Percentiles rank a stretch among this genome's conserved stretches.
Conservation (phyloP, 2,113 vertebrate species). For the Pachypanchax playfairii region DNA sequence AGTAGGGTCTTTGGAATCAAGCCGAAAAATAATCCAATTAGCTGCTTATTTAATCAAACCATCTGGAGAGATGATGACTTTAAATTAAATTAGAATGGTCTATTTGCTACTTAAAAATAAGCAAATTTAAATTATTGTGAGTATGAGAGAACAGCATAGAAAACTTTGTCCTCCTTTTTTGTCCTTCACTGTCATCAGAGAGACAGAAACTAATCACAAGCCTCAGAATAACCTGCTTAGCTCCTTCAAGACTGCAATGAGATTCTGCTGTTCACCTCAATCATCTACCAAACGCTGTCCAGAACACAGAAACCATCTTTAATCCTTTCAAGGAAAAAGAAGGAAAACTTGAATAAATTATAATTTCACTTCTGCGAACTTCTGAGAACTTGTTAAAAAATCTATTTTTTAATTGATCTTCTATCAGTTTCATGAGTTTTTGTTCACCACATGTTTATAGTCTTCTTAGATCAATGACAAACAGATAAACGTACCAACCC, state of each 20-base stretch:
- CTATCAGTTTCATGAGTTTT: constrained; percentile 29
- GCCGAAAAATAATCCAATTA: constrained; percentile 47
- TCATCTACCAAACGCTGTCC: constrained; percentile 42
- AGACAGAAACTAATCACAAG: constrained; percentile 16
- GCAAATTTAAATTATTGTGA: constrained; percentile 12
- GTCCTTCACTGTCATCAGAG: constrained; percentile 32
- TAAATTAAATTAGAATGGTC: constrained; percentile 51
- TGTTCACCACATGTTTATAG: constrained; percentile 52
- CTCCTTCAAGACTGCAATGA: constrained; percentile 9
- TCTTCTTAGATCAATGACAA: constrained; percentile 57
- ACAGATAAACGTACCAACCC: no score
- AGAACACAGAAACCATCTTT: constrained; percentile 20
- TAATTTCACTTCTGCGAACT: constrained; percentile 4
- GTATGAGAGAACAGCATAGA: neutral
- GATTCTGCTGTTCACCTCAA: constrained; percentile 26
- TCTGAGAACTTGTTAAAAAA: no score
- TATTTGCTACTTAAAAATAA: constrained; percentile 38
- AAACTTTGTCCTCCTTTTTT: neutral
- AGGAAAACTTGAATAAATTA: constrained; percentile 15
- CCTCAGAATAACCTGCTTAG: constrained; percentile 13
- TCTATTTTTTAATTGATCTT: constrained; percentile 59
- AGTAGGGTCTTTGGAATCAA: constrained; percentile 38
- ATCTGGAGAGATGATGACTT: constrained; percentile 43
- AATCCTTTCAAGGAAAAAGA: constrained; percentile 9
- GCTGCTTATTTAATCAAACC: constrained; percentile 50